Percentiles rank a stretch among this genome's conserved stretches.
Evolutionary conservation across 2,113 vertebrate species (phyloP).

Genomic region (Scatophagus argus): DNA sequence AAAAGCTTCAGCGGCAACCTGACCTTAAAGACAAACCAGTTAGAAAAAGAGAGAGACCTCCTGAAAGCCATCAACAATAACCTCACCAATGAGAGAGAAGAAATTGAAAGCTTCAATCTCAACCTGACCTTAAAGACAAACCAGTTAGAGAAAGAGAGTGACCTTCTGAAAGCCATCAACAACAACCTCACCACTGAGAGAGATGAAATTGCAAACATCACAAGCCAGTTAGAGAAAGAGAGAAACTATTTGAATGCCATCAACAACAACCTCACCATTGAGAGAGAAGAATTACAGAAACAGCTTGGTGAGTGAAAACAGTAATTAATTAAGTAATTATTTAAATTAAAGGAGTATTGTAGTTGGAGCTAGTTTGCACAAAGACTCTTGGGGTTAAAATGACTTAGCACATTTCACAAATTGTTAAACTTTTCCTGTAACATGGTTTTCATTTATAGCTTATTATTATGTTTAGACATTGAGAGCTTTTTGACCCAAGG

Average conservation of each 20-base stretch:
- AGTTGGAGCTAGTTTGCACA: no score
- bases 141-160: neutral
- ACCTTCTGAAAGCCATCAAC: neutral
- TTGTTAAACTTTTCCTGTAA: neutral
- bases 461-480: neutral
- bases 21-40: neutral
- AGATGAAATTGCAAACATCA: no score
- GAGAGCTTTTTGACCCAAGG: neutral
- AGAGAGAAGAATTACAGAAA: neutral
- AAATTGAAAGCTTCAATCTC: neutral
- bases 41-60: neutral
- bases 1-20: neutral
- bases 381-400: neutral
- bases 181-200: conserved; percentile 13
- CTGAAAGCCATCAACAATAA: neutral
- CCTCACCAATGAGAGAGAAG: neutral
- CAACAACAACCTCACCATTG: conserved; percentile 4
- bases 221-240: neutral
- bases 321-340: no score
- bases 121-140: neutral
- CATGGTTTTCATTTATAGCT: neutral
- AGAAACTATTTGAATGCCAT: neutral
- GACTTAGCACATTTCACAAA: neutral
- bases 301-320: conserved; percentile 9
- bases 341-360: no score